phyloP scores from a whole-genome alignment of 2,113 vertebrate species.

The Clarias magur region DNA sequence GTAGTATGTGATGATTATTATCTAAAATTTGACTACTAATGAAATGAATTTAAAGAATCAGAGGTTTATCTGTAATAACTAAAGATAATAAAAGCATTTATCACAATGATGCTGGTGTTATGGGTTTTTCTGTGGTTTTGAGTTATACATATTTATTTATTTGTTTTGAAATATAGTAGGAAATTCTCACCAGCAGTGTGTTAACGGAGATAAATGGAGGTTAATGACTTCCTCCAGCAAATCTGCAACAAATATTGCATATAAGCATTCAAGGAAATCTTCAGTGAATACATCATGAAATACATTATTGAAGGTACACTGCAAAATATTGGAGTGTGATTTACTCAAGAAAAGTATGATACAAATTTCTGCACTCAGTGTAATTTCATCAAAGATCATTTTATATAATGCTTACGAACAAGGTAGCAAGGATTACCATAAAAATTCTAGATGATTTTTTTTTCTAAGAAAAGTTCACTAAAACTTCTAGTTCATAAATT shows the following conservation, averaged over 20 bases:
- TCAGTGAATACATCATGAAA: constrained; percentile 7
- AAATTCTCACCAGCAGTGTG: constrained; percentile 19
- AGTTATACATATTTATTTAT: neutral
- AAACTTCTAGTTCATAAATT: neutral
- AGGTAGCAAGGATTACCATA: neutral
- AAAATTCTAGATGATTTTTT: neutral
- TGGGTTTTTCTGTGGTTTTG: neutral
- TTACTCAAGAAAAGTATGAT: neutral
- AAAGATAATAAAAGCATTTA: constrained; percentile 28
- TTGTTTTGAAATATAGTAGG: constrained; percentile 17
- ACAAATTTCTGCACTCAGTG: neutral
- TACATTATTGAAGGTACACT: neutral
- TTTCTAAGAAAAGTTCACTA: neutral
- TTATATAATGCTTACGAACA: neutral
- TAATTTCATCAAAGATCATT: neutral
- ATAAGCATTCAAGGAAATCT: constrained; percentile 33
- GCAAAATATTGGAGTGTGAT: neutral
- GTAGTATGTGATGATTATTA: neutral
- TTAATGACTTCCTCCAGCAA: constrained; percentile 36
- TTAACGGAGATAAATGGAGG: constrained; percentile 37
- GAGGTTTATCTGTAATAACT: neutral
- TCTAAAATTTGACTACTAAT: neutral
- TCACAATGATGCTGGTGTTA: neutral
- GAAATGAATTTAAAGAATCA: constrained; percentile 16
- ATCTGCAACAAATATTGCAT: constrained; percentile 21